Evolutionary conservation across 2,888 invertebrate genomes (phyloP).

Genomic region (Dusona sp.): DNA sequence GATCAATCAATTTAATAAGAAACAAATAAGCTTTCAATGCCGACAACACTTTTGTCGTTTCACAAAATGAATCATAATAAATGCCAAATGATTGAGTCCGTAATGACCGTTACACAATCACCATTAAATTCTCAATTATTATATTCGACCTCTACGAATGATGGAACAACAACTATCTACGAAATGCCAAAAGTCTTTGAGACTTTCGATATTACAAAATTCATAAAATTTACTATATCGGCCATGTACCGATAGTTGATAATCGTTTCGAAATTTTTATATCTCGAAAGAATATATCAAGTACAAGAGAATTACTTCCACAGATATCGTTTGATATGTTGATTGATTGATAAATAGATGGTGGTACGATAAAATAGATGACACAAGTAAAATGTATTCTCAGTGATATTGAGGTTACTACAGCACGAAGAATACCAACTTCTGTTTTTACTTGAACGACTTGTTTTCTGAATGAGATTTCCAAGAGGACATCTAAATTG

Average conservation of each 20-base stretch:
- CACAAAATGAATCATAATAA: background rate
- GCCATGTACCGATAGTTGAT: background rate
- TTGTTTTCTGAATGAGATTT: slow-evolving; percentile 28
- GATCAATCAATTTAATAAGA: background rate
- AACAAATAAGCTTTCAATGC: background rate
- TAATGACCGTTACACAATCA: slow-evolving; percentile 23
- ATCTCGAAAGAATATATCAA: slow-evolving; percentile 1
- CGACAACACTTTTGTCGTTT: background rate
- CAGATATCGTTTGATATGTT: background rate
- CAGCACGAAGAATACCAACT: background rate
- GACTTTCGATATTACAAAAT: background rate
- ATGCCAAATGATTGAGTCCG: background rate
- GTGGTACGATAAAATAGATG: background rate
- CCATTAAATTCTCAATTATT: slow-evolving; percentile 38
- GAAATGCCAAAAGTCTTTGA: slow-evolving; percentile 17
- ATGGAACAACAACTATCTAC: slow-evolving; percentile 14
- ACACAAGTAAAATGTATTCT: background rate
- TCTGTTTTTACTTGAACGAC: background rate
- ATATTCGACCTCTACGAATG: slow-evolving; percentile 22
- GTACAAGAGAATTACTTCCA: background rate
- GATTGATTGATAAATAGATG: background rate
- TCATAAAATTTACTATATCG: background rate
- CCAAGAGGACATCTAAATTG: background rate
- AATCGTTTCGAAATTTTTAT: background rate
- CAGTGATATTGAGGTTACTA: background rate